phyloP scores from a whole-genome alignment of 2,797 vertebrate genomes.

The Acridotheres tristis region DNA sequence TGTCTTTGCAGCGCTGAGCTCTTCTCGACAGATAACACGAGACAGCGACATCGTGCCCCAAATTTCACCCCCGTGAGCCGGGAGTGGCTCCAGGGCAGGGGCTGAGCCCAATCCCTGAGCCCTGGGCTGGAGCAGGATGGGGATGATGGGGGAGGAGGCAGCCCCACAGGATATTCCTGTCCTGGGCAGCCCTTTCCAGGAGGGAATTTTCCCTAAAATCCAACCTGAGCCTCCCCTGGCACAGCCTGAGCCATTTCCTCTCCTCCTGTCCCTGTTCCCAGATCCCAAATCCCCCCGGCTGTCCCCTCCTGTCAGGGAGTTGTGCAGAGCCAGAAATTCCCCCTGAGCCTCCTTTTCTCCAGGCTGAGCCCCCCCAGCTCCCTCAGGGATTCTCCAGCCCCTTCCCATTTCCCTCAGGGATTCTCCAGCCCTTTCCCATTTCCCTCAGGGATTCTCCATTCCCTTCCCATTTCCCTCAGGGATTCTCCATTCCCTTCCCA shows the following conservation, averaged over 20 bases:
- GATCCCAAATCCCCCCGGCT: not conserved
- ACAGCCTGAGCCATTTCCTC: not conserved
- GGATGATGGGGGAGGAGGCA: accelerated
- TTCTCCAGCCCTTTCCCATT: not conserved
- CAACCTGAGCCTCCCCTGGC: accelerated
- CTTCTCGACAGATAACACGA: not conserved
- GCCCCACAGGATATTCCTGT: too few relatives aligned
- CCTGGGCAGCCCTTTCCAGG: not conserved
- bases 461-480: too few relatives aligned
- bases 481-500: too few relatives aligned
- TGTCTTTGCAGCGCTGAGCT: not conserved
- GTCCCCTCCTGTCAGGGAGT: too few relatives aligned
- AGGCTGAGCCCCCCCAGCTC: not conserved
- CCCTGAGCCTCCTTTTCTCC: not conserved
- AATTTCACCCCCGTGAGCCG: accelerated
- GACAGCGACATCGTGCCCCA: not conserved
- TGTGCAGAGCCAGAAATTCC: not conserved
- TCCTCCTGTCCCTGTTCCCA: not conserved
- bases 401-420: not conserved
- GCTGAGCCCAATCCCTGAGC: not conserved
- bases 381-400: not conserved
- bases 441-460: not conserved
- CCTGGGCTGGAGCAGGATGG: not conserved
- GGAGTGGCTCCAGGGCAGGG: not conserved
- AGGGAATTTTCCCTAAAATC: not conserved